These are phyloP conservation scores for Pelvicachromis taeniatus DNA, from an alignment of 2,113 vertebrate species.

Conservation along the genomic window DNA sequence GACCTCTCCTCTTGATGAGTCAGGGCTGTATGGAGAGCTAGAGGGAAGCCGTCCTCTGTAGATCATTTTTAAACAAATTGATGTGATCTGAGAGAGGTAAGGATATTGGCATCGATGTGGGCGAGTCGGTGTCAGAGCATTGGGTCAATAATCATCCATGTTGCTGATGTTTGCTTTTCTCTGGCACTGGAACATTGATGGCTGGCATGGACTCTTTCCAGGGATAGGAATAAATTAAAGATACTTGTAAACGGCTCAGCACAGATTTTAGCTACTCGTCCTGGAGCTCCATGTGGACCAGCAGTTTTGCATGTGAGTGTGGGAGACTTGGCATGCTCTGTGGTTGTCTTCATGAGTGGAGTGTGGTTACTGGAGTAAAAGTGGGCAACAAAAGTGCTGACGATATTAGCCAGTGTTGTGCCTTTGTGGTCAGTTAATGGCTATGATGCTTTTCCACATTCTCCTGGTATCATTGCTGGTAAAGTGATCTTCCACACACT, in stretches of 20 bases:
- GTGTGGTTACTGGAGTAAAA: background rate
- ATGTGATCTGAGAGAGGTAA: background rate
- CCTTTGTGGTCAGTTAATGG: background rate
- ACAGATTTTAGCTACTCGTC: background rate
- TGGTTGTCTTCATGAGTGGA: background rate
- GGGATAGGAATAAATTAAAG: background rate
- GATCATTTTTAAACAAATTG: background rate
- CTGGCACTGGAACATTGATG: background rate
- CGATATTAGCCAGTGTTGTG: background rate
- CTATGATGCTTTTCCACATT: background rate
- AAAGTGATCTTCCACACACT: background rate
- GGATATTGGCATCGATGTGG: background rate
- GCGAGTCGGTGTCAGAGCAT: background rate
- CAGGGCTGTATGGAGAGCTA: background rate
- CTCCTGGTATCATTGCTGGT: background rate
- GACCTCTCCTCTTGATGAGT: background rate
- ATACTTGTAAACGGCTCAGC: background rate
- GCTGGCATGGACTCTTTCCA: background rate
- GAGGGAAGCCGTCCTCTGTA: background rate
- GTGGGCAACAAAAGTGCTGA: background rate
- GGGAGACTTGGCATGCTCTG: background rate
- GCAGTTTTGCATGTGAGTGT: background rate
- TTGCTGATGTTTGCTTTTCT: background rate
- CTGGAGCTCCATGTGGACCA: background rate
- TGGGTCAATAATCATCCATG: background rate